Percentiles rank a stretch among this genome's conserved stretches.
These are phyloP conservation scores for Lanistes nyassanus DNA, from an alignment of 1,140 invertebrate species.

Conservation along the genomic window DNA sequence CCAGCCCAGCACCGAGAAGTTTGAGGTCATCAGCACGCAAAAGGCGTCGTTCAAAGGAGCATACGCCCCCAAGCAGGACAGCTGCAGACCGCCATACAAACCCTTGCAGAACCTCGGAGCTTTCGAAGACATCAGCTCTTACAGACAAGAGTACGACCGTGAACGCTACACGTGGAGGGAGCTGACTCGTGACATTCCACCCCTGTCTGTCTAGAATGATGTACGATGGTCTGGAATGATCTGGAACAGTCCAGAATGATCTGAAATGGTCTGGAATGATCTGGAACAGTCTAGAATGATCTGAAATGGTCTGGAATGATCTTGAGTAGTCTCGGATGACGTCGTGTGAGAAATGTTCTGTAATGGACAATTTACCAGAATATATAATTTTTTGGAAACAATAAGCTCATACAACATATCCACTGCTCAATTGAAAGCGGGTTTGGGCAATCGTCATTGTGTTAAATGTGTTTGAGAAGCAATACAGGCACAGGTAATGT, in stretches of 20 bases:
- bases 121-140: conserved; percentile 27
- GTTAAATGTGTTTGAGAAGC: too few species aligned
- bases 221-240: too few species aligned
- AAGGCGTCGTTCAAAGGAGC: conserved; percentile 23
- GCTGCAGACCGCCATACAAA: conserved; percentile 20
- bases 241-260: neutral
- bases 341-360: too few species aligned
- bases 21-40: conserved; percentile 27
- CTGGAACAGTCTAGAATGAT: neutral
- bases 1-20: conserved; percentile 19
- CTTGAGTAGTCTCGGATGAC: neutral
- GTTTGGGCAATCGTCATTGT: too few species aligned
- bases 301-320: too few species aligned
- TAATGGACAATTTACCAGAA: too few species aligned
- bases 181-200: neutral
- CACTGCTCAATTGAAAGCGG: too few species aligned
- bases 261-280: too few species aligned
- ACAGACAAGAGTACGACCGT: neutral
- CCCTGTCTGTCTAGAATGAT: conserved; percentile 1
- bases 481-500: too few species aligned
- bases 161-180: conserved; percentile 8
- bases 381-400: too few species aligned
- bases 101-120: conserved; percentile 19
- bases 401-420: too few species aligned
- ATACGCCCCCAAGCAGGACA: conserved; percentile 16